Evolutionary conservation across 2,113 vertebrate species (phyloP).

Genomic region (Gorsachius goisagi): DNA sequence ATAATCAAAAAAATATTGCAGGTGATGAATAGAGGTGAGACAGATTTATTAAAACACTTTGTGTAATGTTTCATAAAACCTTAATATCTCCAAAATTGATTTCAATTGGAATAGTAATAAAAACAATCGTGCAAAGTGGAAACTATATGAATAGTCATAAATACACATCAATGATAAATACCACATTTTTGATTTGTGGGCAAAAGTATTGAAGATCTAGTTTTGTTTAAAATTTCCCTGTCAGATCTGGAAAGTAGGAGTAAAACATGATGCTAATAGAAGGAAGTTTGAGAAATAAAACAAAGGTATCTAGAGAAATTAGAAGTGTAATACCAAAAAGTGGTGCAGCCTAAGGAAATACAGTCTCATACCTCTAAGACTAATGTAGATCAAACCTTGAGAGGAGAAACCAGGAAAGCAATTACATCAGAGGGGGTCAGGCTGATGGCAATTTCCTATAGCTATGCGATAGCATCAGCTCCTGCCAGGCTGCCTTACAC

Average conservation of each 20-base stretch:
- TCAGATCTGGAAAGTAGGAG: not conserved
- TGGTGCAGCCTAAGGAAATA: not conserved
- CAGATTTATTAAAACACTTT: conserved; percentile 9
- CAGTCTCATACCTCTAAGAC: not conserved
- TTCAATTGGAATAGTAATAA: not conserved
- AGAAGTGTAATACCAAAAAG: not conserved
- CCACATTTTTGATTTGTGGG: not conserved
- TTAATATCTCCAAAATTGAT: not conserved
- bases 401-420: not conserved
- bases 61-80: not conserved
- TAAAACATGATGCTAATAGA: not conserved
- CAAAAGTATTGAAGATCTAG: not conserved
- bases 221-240: not conserved
- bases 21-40: not conserved
- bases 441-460: not conserved
- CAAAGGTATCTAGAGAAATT: not conserved
- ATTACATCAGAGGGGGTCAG: not conserved
- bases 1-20: conserved; percentile 9
- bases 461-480: not conserved
- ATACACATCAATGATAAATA: not conserved
- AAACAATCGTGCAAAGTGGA: not conserved
- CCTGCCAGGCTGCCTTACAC: not conserved
- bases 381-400: not conserved
- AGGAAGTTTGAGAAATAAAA: not conserved
- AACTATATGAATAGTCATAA: not conserved